Conservation (phyloP, 2,113 vertebrate species). For the Promerops cafer region DNA sequence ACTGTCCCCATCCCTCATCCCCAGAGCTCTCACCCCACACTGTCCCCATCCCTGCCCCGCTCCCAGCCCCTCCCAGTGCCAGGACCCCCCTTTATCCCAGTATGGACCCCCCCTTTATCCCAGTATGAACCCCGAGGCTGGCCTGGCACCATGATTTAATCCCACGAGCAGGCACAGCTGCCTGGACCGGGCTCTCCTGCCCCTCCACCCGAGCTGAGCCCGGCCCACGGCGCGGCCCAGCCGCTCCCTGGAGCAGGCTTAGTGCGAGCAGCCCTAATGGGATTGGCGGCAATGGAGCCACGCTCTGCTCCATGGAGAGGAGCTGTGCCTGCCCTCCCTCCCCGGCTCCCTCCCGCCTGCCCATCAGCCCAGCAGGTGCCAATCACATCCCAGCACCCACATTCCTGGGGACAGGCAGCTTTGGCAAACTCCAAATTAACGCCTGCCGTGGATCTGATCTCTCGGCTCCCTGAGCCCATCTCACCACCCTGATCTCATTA, state of each 20-base stretch:
- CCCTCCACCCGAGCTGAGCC: neutral
- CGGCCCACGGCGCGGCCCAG: neutral
- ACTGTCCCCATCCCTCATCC: neutral
- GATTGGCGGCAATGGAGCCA: neutral
- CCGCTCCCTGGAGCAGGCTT: neutral
- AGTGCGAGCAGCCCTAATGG: neutral
- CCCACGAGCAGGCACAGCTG: neutral
- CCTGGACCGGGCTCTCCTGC: neutral
- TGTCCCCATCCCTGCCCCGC: neutral
- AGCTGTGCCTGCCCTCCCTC: neutral
- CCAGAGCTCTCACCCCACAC: neutral
- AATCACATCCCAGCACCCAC: neutral
- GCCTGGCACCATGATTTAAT: neutral
- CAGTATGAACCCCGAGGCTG: neutral
- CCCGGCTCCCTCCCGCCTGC: fast-evolving
- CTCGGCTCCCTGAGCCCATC: neutral
- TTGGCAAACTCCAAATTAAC: neutral
- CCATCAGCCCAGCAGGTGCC: neutral
- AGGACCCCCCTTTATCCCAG: neutral
- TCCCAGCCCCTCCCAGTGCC: too few species aligned
- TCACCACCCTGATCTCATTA: neutral
- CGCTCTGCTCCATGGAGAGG: neutral
- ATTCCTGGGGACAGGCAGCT: neutral
- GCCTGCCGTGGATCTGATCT: fast-evolving
- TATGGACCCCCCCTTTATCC: neutral